Base-by-base conservation (phyloP, 2,888 invertebrate genomes). In the Eristalis intricaria region DNA sequence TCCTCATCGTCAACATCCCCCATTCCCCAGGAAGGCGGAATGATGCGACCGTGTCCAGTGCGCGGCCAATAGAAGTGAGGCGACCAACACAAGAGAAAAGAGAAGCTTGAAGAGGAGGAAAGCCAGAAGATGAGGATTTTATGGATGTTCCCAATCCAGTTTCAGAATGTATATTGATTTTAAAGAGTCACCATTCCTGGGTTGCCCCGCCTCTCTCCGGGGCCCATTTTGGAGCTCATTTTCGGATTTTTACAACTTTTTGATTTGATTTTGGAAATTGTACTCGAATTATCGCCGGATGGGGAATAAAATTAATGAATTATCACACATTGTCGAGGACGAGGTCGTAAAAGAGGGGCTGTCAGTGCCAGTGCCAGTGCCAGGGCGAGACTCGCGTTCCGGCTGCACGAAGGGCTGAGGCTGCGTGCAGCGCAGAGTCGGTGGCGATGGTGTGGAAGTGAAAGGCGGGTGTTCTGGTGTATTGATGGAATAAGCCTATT, bases 201-300 rank as follows among this genome's bases (percentile, higher is more conserved):
- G 29, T 8, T n/a, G n/a, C 19, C 50, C 50, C 50, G 19, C 50
- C 50, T 19, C 50, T 19, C 50, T 50, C 19, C 10, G 32, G 32
- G 74, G 26, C 23, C 32, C 82, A 26, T 83, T 83, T 75, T 71
- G 71, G 83, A 83, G 29, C 58, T 80, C 65, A 84, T 76, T 85
- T 85, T 84, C 64, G 66, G 76, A 75, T 71, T 83, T 87, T 87
- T 84, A 87, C 84, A 87, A 80, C 87, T 80, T 87, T 87, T 87
- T 84, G 87, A 87, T 87, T 87, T 83, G 87, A 87, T 87, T 84
- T 83, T 68, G 83, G 76, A 87, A 87, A 87, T 87, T 84, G 71
- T 87, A 84, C 84, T 87, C 83, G 83, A 87, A 80, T 87, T 87
- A 87, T 87, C 87, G 76, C 76, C 79, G 79, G 81, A 74, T 61